These are phyloP conservation scores for Philotrypesis tridentata DNA, from an alignment of 1,140 invertebrate species.

Conservation along the genomic window DNA sequence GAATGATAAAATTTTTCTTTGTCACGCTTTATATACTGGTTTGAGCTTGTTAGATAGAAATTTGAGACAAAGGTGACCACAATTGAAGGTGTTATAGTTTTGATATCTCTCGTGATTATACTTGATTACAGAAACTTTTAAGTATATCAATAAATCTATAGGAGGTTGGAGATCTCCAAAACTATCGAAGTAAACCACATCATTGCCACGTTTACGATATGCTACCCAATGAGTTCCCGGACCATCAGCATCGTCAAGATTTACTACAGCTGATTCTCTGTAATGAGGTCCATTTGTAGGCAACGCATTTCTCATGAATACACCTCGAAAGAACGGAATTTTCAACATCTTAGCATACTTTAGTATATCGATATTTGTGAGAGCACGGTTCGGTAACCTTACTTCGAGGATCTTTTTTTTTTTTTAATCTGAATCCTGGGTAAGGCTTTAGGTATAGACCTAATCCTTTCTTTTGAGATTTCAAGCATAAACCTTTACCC, in stretches of 20 bases:
- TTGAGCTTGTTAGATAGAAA: conserved; percentile 54
- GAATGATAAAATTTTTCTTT: background rate
- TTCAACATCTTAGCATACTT: conserved; percentile 6
- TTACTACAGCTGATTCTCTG: too few relatives aligned
- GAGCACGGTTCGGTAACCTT: conserved; percentile 43
- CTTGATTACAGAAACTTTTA: background rate
- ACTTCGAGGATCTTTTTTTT: background rate
- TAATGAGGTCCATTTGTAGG: too few relatives aligned
- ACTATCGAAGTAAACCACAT: conserved; percentile 60
- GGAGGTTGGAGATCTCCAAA: conserved; percentile 61
- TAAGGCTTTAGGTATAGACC: conserved; percentile 48
- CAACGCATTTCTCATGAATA: background rate
- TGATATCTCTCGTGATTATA: too few relatives aligned
- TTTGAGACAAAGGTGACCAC: conserved; percentile 50
- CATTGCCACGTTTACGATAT: conserved; percentile 56
- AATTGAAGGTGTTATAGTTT: background rate
- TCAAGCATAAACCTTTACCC: conserved; percentile 60
- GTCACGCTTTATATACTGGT: conserved; percentile 48
- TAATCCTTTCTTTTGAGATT: conserved; percentile 61
- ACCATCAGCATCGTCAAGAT: too few relatives aligned
- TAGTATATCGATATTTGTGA: background rate
- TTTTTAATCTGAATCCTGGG: background rate
- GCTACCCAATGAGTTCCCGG: conserved; percentile 64
- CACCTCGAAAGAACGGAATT: background rate
- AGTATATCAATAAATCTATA: conserved; percentile 46